phyloP scores from a whole-genome alignment of 2,797 vertebrate genomes.

The Urophycis tenuis region DNA sequence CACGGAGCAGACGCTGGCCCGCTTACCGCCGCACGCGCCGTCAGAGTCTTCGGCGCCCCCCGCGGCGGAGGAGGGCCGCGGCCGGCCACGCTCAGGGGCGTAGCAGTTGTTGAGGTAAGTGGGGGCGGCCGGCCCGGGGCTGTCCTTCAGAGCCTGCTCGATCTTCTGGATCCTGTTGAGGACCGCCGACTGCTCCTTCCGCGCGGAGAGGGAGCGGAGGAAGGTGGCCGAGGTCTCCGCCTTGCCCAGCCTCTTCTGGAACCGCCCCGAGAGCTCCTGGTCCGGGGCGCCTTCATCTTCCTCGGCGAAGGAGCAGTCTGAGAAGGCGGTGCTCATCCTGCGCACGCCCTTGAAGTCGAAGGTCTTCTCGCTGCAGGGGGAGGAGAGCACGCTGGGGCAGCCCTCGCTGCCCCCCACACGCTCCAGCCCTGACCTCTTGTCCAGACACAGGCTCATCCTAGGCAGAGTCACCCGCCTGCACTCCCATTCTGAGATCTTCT shows the following conservation, averaged over 20 bases:
- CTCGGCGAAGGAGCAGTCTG: slow-evolving; percentile 92
- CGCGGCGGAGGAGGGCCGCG: slow-evolving; percentile 76
- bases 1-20: slow-evolving; percentile 71
- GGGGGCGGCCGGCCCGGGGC: slow-evolving; percentile 82
- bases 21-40: slow-evolving; percentile 70
- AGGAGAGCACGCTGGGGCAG: slow-evolving; percentile 85
- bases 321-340: slow-evolving; percentile 96
- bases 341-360: slow-evolving; percentile 91
- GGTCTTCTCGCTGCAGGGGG: slow-evolving; percentile 89
- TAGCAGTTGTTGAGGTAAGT: slow-evolving; percentile 94
- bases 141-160: slow-evolving; percentile 91
- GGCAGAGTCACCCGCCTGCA: slow-evolving; percentile 78
- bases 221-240: slow-evolving; percentile 72
- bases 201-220: slow-evolving; percentile 70
- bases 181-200: slow-evolving; percentile 91
- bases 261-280: slow-evolving; percentile 76
- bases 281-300: slow-evolving; percentile 82
- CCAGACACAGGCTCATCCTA: slow-evolving; percentile 80
- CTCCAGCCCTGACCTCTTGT: slow-evolving; percentile 79
- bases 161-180: slow-evolving; percentile 98
- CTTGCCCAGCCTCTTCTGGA: slow-evolving; percentile 81
- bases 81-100: slow-evolving; percentile 77
- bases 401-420: slow-evolving; percentile 84
- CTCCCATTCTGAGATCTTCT: slow-evolving; percentile 98
- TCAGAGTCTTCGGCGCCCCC: slow-evolving; percentile 74